Percentiles rank a stretch among this genome's conserved stretches.
These are phyloP conservation scores for Dasysyrphus albostriatus DNA, from an alignment of 2,888 invertebrate species.

Conservation along the genomic window DNA sequence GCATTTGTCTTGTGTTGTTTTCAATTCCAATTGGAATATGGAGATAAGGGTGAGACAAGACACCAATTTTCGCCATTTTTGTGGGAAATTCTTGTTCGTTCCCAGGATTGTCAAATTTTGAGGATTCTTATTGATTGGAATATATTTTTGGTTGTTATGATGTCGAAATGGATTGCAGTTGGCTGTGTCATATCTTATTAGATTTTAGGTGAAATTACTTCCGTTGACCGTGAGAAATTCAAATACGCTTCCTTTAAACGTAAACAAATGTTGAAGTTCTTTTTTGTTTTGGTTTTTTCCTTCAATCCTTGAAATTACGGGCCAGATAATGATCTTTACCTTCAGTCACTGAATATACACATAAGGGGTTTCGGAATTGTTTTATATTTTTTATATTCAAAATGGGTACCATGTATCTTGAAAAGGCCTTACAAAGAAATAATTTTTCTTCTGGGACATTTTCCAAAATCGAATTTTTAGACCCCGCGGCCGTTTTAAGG, in stretches of 20 bases:
- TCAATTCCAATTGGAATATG: slow-evolving; percentile 46
- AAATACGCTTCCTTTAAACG: not conserved
- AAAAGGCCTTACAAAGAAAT: no score
- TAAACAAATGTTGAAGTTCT: not conserved
- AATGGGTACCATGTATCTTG: no score
- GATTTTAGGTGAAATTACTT: slow-evolving; percentile 8
- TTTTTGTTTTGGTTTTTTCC: not conserved
- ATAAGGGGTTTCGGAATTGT: no score
- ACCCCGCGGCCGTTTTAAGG: no score
- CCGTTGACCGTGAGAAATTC: slow-evolving; percentile 51
- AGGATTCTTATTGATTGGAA: slow-evolving; percentile 62
- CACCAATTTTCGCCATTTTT: slow-evolving; percentile 36
- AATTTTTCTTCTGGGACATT: no score
- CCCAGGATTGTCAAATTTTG: slow-evolving; percentile 82
- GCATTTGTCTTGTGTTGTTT: slow-evolving; percentile 30
- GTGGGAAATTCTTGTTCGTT: slow-evolving; percentile 77
- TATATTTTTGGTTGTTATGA: slow-evolving; percentile 29
- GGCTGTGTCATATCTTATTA: slow-evolving; percentile 39
- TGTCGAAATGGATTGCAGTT: slow-evolving; percentile 34
- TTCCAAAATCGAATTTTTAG: no score
- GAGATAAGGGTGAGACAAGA: slow-evolving; percentile 24
- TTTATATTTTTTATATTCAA: no score
- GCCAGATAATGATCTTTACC: no score
- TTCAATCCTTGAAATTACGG: no score
- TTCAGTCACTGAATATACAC: no score